Base-by-base conservation (phyloP, 2,888 invertebrate genomes). In the Brachyptera risi region DNA sequence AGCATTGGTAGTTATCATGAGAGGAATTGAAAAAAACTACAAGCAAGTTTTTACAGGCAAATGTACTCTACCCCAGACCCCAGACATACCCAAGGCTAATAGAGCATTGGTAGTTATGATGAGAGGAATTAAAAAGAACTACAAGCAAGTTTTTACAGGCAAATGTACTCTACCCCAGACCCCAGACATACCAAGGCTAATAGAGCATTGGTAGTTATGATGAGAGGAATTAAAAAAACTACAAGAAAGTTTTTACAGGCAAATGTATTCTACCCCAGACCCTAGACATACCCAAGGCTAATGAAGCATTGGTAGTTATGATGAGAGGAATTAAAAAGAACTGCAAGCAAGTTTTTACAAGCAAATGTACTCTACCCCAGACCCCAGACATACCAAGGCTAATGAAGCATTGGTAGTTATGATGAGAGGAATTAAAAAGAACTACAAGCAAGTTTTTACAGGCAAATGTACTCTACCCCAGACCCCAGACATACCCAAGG, bases 171-270 rank as follows among this genome's bases (percentile, higher is more conserved):
- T n/a, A n/a, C n/a, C n/a, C n/a, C n/a, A n/a, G n/a, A n/a, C n/a
- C n/a, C n/a, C n/a, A n/a, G n/a, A n/a, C n/a, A n/a, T n/a, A n/a
- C n/a, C n/a, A n/a, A n/a, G n/a, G 35, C 35, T 11, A 35, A 35
- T 24, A 21, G 15, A 15, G 50, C 50, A 50, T n/a, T 38, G 38
- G 38, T 37, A 15, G 21, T 56, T 13, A 58, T 58, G 58, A 19
- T 58, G 9, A 9, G 58, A 7, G 58, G 58, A n/a, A 58, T 58
- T 15, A 58, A 58, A n/a, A 21, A 15, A 40, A 58, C 26, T 58
- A 11, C 21, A 58, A 58, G 17, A 21, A 58, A 24, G 58, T 58
- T 24, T 24, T 42, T n/a, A n/a, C n/a, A n/a, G n/a, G n/a, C n/a
- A n/a, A n/a, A n/a, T n/a, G n/a, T n/a, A n/a, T n/a, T n/a, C n/a